Base-by-base conservation (phyloP, 2,797 vertebrate species). In the Notolepis coatsorum region DNA sequence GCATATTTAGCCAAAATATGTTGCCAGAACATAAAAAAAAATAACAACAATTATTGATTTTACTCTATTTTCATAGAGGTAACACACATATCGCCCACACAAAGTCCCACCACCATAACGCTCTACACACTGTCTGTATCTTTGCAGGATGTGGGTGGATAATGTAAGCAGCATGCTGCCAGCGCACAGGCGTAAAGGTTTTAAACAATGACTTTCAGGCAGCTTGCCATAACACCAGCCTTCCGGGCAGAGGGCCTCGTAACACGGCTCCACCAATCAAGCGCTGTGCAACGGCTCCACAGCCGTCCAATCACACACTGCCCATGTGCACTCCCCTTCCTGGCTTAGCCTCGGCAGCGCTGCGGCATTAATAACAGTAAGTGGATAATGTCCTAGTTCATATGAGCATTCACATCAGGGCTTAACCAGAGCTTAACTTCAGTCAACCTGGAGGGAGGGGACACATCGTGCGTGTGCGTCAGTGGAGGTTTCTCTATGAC, bases 341-440 rank as follows among this genome's bases (percentile, higher is more conserved):
- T 39, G 48, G 88, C n/a, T n/a, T n/a, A n/a, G n/a, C n/a, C n/a
- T n/a, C n/a, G n/a, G n/a, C n/a, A 86, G 84, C 90, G 73, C 79
- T 77, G 87, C 82, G 87, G 87, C 93, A 94, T 94, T 94, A 94
- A 94, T 92, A 93, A 92, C 91, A 92, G 79, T 91, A 93, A 92
- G 88, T 79, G 30, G 90, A 92, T 93, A 93, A 93, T 93, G 90
- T 88, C 88, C 73, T 47, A 75, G 86, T 88, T 91, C 38, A 54
- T 61, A 86, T 65, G 71, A 74, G 61, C 86, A 89, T 91, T 91
- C 88, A 82, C 89, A 89, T 91, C 85, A 89, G 87, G 89, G 90
- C 90, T 91, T 91, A 92, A 87, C 88, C 83, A 79, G 74, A 84
- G 88, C 80, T 88, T 86, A 87, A 89, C 89, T 69, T 88, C 81